Conservation (phyloP, 2,113 vertebrate species). For the Rhinichthys klamathensis region DNA sequence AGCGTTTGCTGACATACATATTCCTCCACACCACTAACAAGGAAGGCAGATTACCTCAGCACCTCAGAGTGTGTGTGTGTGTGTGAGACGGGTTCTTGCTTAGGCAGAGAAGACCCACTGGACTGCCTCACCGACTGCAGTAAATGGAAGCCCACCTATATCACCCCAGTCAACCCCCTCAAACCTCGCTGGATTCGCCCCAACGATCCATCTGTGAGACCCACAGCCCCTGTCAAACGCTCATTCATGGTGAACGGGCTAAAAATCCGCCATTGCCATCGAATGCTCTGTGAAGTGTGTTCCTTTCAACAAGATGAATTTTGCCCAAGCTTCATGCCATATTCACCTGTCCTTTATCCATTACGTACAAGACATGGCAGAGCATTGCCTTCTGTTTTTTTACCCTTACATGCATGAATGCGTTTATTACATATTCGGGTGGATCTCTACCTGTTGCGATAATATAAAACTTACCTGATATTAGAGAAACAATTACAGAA, state of each 20-base stretch:
- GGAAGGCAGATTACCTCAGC: conserved; percentile 28
- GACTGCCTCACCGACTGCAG: conserved; percentile 9
- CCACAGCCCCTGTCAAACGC: not conserved
- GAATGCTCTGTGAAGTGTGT: not conserved
- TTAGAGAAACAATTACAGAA: too few relatives aligned
- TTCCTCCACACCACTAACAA: conserved; percentile 52
- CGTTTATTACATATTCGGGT: too few relatives aligned
- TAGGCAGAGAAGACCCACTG: conserved; percentile 26
- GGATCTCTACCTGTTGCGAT: too few relatives aligned
- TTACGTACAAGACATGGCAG: not conserved
- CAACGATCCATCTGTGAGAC: conserved; percentile 5
- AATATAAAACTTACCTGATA: too few relatives aligned
- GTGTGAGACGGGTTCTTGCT: conserved; percentile 26
- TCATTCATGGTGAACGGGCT: conserved; percentile 22
- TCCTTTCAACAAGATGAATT: conserved; percentile 2
- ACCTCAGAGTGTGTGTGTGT: conserved; percentile 20
- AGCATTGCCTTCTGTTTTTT: not conserved
- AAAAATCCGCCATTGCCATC: not conserved
- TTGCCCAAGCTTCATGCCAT: conserved; percentile 6
- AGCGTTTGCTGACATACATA: conserved; percentile 62
- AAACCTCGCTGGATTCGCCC: conserved; percentile 25
- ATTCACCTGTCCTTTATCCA: not conserved
- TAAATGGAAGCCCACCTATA: conserved; percentile 20
- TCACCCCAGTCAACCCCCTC: conserved; percentile 16
- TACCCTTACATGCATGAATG: too few relatives aligned